Conservation (phyloP, 2,797 vertebrate genomes). For the Rachycentron canadum region DNA sequence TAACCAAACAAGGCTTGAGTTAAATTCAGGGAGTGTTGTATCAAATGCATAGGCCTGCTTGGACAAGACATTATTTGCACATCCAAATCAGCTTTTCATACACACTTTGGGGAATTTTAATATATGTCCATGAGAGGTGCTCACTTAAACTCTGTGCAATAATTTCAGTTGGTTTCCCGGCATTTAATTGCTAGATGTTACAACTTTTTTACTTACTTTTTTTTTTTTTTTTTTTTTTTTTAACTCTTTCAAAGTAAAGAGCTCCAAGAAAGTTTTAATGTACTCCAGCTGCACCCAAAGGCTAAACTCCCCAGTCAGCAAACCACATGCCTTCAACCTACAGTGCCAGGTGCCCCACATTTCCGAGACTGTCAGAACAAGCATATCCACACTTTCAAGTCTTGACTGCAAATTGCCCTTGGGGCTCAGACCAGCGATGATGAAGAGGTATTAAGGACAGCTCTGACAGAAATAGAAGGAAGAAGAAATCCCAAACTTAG, state of each 20-base stretch:
- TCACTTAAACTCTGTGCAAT: slow-evolving; percentile 2
- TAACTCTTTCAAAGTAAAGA: slow-evolving; percentile 43
- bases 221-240: no score
- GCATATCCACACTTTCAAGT: slow-evolving; percentile 46
- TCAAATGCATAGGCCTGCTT: neutral
- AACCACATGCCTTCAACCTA: slow-evolving; percentile 45
- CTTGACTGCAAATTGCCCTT: slow-evolving; percentile 48
- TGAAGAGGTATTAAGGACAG: slow-evolving; percentile 55
- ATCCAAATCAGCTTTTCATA: neutral
- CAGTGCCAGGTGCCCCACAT: slow-evolving; percentile 60
- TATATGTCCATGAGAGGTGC: neutral
- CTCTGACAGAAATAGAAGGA: slow-evolving; percentile 48
- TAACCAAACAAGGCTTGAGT: slow-evolving; percentile 6
- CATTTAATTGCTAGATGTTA: slow-evolving; percentile 11
- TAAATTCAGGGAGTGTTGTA: no score
- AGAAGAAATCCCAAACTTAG: slow-evolving; percentile 32
- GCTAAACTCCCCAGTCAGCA: slow-evolving; percentile 51
- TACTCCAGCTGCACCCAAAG: slow-evolving; percentile 53
- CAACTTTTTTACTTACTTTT: no score
- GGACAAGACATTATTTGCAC: neutral
- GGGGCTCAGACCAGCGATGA: slow-evolving; percentile 46
- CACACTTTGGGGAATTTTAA: neutral
- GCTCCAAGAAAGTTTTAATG: slow-evolving; percentile 54
- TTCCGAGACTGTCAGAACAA: slow-evolving; percentile 38
- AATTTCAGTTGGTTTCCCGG: neutral